Percentiles rank a stretch among this genome's conserved stretches.
Evolutionary conservation across 2,888 invertebrate genomes (phyloP).

Genomic region (Augiades crinisus): DNA sequence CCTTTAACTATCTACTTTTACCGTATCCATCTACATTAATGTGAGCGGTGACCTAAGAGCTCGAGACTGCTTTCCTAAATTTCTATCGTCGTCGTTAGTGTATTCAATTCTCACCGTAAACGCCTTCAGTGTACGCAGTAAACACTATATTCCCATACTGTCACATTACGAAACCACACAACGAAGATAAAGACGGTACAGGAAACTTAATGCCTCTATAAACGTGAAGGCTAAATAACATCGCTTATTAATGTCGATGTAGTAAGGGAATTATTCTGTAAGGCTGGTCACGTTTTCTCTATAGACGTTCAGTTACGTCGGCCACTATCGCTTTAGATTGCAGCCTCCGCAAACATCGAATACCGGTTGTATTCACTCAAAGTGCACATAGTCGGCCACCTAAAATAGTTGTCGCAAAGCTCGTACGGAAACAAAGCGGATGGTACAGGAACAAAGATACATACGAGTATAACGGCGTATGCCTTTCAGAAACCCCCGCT

Average conservation of each 20-base stretch:
- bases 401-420: conserved; percentile 48
- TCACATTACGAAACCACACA: conserved; percentile 14
- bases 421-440: conserved; percentile 49
- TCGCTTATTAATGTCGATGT: conserved; percentile 18
- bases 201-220: conserved; percentile 14
- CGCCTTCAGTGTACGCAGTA: neutral
- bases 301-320: conserved; percentile 2
- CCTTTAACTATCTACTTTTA: conserved; percentile 1
- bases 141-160: conserved; percentile 1
- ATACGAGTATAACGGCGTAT: conserved; percentile 45
- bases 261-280: conserved; percentile 4
- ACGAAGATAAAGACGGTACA: conserved; percentile 15
- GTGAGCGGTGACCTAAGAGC: neutral
- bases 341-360: conserved; percentile 13
- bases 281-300: conserved; percentile 11
- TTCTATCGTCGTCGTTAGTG: conserved; percentile 12
- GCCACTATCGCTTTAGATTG: conserved; percentile 22
- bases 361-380: conserved; percentile 16
- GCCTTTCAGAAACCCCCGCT: conserved; percentile 58
- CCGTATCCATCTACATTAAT: conserved; percentile 1
- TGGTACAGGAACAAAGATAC: conserved; percentile 41
- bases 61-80: conserved; percentile 8
- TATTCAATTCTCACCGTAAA: conserved; percentile 10
- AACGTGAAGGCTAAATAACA: conserved; percentile 19
- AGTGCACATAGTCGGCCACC: conserved; percentile 38